Conservation (phyloP, 2,113 vertebrate species). For the Vidua macroura region DNA sequence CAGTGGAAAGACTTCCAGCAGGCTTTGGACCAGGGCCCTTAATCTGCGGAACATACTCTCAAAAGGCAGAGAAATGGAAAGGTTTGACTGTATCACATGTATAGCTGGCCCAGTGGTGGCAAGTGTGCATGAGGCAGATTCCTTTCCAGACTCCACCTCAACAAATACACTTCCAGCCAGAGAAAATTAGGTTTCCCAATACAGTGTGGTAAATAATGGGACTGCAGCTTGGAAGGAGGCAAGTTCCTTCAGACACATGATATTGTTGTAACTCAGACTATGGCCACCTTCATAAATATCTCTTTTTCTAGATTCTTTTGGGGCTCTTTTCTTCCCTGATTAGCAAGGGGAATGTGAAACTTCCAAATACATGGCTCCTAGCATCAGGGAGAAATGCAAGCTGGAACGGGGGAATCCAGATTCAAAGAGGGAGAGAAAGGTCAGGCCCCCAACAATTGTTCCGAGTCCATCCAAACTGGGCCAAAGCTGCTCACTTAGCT, state of each 20-base stretch:
- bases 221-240: conserved; percentile 17
- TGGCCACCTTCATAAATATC: not conserved
- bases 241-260: conserved; percentile 22
- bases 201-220: conserved; percentile 31
- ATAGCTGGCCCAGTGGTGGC: conserved; percentile 14
- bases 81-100: not conserved
- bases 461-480: not conserved
- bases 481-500: not conserved
- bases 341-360: not conserved
- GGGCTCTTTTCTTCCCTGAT: not conserved
- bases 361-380: not conserved
- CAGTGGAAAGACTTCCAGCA: conserved; percentile 16
- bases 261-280: conserved; percentile 12
- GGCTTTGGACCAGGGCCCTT: conserved; percentile 13
- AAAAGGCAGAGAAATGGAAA: not conserved
- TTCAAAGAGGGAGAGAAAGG: not conserved
- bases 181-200: conserved; percentile 34
- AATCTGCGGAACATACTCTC: conserved; percentile 13
- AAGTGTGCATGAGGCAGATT: conserved; percentile 21
- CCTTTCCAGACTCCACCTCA: conserved; percentile 48
- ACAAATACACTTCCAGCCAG: conserved; percentile 33
- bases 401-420: not conserved
- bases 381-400: not conserved
- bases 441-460: not conserved
- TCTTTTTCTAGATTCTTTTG: conserved; percentile 12